phyloP scores from a whole-genome alignment of 2,888 invertebrate species.

The Ypsolopha scabrella region DNA sequence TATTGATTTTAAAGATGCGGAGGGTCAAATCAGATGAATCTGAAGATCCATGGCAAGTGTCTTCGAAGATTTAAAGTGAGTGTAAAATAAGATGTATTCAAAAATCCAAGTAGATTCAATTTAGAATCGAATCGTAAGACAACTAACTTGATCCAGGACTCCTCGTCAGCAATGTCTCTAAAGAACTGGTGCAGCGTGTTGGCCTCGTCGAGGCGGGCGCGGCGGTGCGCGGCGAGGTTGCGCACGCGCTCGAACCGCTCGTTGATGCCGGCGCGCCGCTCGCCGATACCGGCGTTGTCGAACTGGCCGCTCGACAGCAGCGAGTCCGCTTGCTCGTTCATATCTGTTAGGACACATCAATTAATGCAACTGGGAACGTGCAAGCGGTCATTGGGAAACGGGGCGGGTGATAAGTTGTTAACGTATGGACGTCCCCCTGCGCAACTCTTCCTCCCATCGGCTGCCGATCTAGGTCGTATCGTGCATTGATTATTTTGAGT shows the following conservation, averaged over 20 bases:
- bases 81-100: too few relatives aligned
- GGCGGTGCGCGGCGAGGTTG: constrained; percentile 91
- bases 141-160: constrained; percentile 95
- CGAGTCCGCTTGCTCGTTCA: constrained; percentile 97
- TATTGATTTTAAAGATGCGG: too few relatives aligned
- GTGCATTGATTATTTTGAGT: too few relatives aligned
- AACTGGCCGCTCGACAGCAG: constrained; percentile 97
- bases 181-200: constrained; percentile 99
- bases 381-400: too few relatives aligned
- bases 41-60: too few relatives aligned
- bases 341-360: constrained; percentile 63
- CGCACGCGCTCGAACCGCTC: constrained; percentile 95
- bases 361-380: too few relatives aligned
- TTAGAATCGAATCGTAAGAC: not conserved
- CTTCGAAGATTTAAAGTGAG: too few relatives aligned
- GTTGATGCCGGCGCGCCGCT: constrained; percentile 95
- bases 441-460: too few relatives aligned
- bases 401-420: not conserved
- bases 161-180: constrained; percentile 98
- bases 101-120: too few relatives aligned
- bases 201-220: constrained; percentile 94
- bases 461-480: too few relatives aligned
- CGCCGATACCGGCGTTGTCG: constrained; percentile 95
- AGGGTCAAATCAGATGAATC: too few relatives aligned
- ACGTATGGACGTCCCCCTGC: too few relatives aligned